Base-by-base conservation (phyloP, 2,113 vertebrate species). In the Pachycephala philippinensis region DNA sequence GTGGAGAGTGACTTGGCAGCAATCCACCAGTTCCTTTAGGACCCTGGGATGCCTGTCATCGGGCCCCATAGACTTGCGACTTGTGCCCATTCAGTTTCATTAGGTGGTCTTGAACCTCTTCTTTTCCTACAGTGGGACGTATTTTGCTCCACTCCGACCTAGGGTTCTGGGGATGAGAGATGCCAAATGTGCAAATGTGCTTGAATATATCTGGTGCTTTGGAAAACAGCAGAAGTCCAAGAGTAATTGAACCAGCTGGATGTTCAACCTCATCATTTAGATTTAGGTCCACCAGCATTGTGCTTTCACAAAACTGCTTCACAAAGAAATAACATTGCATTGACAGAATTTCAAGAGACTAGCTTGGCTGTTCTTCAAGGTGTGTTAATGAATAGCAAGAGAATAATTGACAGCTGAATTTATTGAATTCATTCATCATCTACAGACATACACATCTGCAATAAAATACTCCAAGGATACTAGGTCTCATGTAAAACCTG, bases 141-240 rank as follows among this genome's bases (percentile, higher is more conserved):
- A 66, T 45, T 56, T 66, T 1, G 0, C n/a, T 16, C 27, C 6
- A 13, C 21, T 54, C 10, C 5, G 2, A 21, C 22, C 10, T 27
- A 47, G 50, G 56, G 42, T 21, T 57, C 33, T 59, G 42, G 15
- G 30, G 23, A 49, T 49, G 19, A 69, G n/a, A 22, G 6, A 40
- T 11, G 28, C 9, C 44, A 28, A 33, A 69, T 4, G 1, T 59
- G 21, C 33, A 52, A 35, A 5, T 9, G 24, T 68, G n/a, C 19
- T 86, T 70, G 30, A 71, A 52, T 76, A 15, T 72, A 63, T 82
- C 30, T 47, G 42, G 20, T 19, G 11, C 9, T 89, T 69, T 78
- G 71, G 40, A 70, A 79, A 83, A 56, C 22, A 54, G 28, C 44
- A 52, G 45, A 60, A 72, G 21, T 60, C 28, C n/a, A 61, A 61